A percentile compares a stretch with the other conserved stretches of the same genome.
phyloP scores from a whole-genome alignment of 1,140 invertebrate genomes.

The Meloidogyne hapla region DNA sequence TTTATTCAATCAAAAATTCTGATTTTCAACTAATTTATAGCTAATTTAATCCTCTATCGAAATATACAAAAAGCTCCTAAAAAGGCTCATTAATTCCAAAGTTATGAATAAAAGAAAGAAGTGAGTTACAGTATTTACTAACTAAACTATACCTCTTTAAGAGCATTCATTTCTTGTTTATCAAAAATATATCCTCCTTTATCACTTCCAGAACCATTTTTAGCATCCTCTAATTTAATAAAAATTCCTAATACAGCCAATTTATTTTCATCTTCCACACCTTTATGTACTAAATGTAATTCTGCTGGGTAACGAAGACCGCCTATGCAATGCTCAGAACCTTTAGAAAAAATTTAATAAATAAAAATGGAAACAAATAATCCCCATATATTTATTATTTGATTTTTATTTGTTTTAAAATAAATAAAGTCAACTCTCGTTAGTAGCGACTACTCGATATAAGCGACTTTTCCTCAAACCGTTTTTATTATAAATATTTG shows the following conservation, averaged over 20 bases:
- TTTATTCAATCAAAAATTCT: background rate
- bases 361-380: background rate
- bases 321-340: slow-evolving; percentile 57
- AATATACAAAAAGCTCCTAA: too few species aligned
- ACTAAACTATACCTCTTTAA: slow-evolving; percentile 19
- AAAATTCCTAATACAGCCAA: slow-evolving; percentile 59
- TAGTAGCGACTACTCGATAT: too few species aligned
- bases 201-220: slow-evolving; percentile 15
- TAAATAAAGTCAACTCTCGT: too few species aligned
- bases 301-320: slow-evolving; percentile 59
- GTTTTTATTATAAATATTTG: too few species aligned
- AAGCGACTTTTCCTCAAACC: too few species aligned
- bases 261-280: slow-evolving; percentile 49
- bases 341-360: slow-evolving; percentile 18
- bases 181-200: slow-evolving; percentile 29
- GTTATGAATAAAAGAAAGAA: background rate
- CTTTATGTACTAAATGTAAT: slow-evolving; percentile 56
- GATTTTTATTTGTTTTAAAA: background rate
- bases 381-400: too few species aligned
- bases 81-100: too few species aligned
- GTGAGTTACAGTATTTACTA: background rate
- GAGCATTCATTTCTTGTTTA: slow-evolving; percentile 36
- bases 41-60: background rate
- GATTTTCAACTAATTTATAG: background rate
- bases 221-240: slow-evolving; percentile 44